Evolutionary conservation across 1,140 invertebrate genomes (phyloP).

Genomic region (Campoletis sonorensis): DNA sequence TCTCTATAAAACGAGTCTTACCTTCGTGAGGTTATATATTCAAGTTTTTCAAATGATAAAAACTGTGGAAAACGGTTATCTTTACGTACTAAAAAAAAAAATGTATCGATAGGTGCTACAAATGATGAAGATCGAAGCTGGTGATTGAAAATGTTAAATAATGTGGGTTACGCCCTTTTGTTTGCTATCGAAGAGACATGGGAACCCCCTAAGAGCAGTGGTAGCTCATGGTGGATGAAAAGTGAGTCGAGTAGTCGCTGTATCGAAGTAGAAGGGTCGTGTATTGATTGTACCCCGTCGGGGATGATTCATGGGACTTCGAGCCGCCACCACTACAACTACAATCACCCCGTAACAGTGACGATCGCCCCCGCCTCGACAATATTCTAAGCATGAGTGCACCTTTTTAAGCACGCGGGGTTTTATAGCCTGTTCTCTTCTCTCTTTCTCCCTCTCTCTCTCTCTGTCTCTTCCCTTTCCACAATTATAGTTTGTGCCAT

Average conservation of each 20-base stretch:
- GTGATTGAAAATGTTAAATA: neutral
- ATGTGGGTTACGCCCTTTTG: neutral
- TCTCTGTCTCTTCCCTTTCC: neutral
- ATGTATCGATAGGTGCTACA: neutral
- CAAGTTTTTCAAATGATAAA: no score
- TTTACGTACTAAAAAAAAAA: neutral
- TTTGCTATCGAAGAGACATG: neutral
- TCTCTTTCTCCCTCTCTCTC: no score
- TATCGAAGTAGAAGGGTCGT: slow-evolving; percentile 48
- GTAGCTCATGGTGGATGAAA: slow-evolving; percentile 41
- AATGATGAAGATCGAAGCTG: neutral
- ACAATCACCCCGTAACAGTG: neutral
- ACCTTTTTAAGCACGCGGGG: slow-evolving; percentile 26
- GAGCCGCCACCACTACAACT: slow-evolving; percentile 16
- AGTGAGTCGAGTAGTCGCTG: slow-evolving; percentile 35
- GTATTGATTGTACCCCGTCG: slow-evolving; percentile 67
- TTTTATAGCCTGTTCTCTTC: neutral
- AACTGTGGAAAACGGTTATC: no score
- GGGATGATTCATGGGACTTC: slow-evolving; percentile 70
- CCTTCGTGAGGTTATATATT: no score
- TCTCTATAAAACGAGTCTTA: no score
- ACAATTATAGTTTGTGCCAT: no score
- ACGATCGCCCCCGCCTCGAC: slow-evolving; percentile 43
- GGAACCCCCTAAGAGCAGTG: slow-evolving; percentile 18
- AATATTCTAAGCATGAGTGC: slow-evolving; percentile 65